phyloP scores from a whole-genome alignment of 2,888 invertebrate genomes.

The Melikaiella ostensackeni region DNA sequence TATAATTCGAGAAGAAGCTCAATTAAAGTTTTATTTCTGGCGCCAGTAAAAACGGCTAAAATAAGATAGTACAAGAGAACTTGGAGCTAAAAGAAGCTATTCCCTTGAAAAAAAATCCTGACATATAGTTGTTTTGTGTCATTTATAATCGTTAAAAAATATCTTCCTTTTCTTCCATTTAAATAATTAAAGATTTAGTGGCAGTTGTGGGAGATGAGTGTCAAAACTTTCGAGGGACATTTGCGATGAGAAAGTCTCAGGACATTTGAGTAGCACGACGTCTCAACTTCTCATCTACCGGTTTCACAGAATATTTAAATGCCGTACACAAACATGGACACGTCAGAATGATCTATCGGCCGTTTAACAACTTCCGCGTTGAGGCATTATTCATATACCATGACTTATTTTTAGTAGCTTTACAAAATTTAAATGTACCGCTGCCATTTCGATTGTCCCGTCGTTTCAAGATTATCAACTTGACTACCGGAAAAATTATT shows the following conservation, averaged over 20 bases:
- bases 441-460: conserved; percentile 24
- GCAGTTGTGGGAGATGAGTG: conserved; percentile 20
- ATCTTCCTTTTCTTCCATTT: background rate
- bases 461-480: conserved; percentile 20
- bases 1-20: too few relatives aligned
- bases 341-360: conserved; percentile 55
- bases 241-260: conserved; percentile 34
- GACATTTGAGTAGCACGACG: conserved; percentile 37
- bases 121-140: background rate
- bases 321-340: conserved; percentile 41
- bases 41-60: too few relatives aligned
- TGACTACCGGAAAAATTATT: conserved; percentile 4
- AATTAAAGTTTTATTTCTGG: too few relatives aligned
- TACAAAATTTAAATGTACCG: conserved; percentile 5
- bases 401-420: conserved; percentile 52
- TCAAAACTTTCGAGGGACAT: conserved; percentile 27
- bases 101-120: background rate
- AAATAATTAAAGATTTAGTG: conserved; percentile 16
- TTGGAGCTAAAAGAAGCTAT: too few relatives aligned
- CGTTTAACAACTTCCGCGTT: conserved; percentile 61
- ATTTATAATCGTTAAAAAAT: conserved; percentile 29
- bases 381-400: conserved; percentile 54
- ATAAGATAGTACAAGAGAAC: too few relatives aligned
- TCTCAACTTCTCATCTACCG: conserved; percentile 26
- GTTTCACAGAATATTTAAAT: conserved; percentile 43